Base-by-base conservation (phyloP, 2,113 vertebrate species). In the Nibea coibor region DNA sequence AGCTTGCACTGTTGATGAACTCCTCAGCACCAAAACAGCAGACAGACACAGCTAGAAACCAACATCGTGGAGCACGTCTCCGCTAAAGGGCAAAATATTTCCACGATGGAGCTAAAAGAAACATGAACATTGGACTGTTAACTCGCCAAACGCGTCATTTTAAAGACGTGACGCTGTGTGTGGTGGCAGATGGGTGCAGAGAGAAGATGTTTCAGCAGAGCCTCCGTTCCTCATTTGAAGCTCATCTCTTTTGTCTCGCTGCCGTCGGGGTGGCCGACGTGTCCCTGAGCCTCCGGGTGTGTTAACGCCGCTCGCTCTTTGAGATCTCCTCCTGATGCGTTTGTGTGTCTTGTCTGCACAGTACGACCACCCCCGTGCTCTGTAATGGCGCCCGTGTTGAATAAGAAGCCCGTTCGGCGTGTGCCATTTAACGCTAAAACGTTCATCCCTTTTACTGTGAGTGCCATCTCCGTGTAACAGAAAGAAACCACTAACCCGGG, bases 331-430 rank as follows among this genome's bases (percentile, higher is more conserved):
- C 50, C 50, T 71, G 10, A 22, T 53, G 10, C 19, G 71, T 58
- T 72, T 47, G 67, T 70, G 5, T 22, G 51, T 84, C 65, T 39
- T 66, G 68, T 68, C 20, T 77, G 26, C 68, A 42, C 81, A 75
- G 75, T 16, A 4, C 59, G 82, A 81, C 61, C 68, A 20, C 28
- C 17, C 7, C 39, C 22, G 1, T 31, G 43, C 64, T 78, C 51
- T 26, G 43, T 39, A 19, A 28, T 16, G 53, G 51, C 0, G n/a
- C 56, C 53, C 20, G 56, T 61, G 76, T 76, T 75, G 63, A 73
- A 75, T 45, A 87, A 81, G 45, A 24, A 76, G 62, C 61, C 47
- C 42, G n/a, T 83, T 73, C 58, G 61, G 66, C 24, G 5, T 16
- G 10, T 22, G 28, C 45, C 51, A 14, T 71, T 69, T 70, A 58